phyloP scores from a whole-genome alignment of 2,888 invertebrate species.

The Spodoptera littoralis region DNA sequence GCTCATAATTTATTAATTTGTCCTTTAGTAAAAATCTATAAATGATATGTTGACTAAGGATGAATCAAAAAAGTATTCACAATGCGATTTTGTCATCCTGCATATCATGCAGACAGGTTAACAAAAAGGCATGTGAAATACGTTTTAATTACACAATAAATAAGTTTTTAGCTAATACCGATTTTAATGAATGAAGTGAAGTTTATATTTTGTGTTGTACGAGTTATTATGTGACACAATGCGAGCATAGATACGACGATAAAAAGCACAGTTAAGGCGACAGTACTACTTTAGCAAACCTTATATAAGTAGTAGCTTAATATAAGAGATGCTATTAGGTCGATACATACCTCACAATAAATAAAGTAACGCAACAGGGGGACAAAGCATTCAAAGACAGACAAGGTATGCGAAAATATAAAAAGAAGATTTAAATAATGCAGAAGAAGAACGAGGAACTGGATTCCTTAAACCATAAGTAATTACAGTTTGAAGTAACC shows the following conservation, averaged over 20 bases:
- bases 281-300: constrained; percentile 45
- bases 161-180: too few species aligned
- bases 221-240: constrained; percentile 11
- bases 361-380: constrained; percentile 58
- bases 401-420: constrained; percentile 49
- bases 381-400: constrained; percentile 62
- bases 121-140: too few species aligned
- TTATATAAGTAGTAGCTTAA: constrained; percentile 41
- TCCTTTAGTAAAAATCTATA: too few species aligned
- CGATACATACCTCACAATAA: constrained; percentile 63
- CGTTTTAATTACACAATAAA: too few species aligned
- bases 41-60: too few species aligned
- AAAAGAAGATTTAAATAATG: constrained; percentile 62
- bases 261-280: constrained; percentile 35
- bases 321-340: constrained; percentile 41
- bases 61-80: too few species aligned
- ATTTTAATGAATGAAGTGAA: too few species aligned
- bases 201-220: constrained; percentile 1
- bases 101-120: too few species aligned
- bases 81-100: too few species aligned
- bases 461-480: constrained; percentile 89
- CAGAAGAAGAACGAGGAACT: constrained; percentile 86
- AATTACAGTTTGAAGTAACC: constrained; percentile 89
- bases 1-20: too few species aligned
- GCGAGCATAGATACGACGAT: constrained; percentile 19